Evolutionary conservation across 2,888 invertebrate species (phyloP).

Genomic region (Brenthis ino): DNA sequence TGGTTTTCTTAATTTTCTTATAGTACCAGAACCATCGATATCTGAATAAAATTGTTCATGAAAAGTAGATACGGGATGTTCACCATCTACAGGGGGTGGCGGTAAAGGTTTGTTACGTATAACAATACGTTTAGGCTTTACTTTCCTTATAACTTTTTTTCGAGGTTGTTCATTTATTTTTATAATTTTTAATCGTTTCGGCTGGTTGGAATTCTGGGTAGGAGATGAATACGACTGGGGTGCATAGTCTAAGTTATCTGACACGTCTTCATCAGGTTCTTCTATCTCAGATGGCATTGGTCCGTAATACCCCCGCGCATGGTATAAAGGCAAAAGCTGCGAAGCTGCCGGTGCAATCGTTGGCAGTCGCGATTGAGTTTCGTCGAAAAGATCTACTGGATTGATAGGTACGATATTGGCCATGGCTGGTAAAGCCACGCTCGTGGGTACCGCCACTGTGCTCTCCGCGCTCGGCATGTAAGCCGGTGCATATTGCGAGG

Average conservation of each 20-base stretch:
- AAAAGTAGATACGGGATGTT: conserved; percentile 68
- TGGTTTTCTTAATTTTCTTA: conserved; percentile 72
- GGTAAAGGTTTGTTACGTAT: conserved; percentile 51
- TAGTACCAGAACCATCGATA: conserved; percentile 68
- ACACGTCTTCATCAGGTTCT: conserved; percentile 67
- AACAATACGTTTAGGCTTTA: conserved; percentile 64
- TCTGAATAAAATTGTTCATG: conserved; percentile 79
- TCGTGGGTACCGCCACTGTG: conserved; percentile 66
- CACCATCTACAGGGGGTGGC: conserved; percentile 53
- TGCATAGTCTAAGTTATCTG: conserved; percentile 57
- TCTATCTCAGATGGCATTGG: conserved; percentile 65
- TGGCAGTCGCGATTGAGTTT: conserved; percentile 54
- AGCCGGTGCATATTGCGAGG: conserved; percentile 75
- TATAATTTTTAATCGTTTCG: conserved; percentile 69
- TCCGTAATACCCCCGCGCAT: conserved; percentile 75
- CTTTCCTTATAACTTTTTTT: conserved; percentile 63
- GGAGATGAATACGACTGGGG: conserved; percentile 53
- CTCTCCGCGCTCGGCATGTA: conserved; percentile 72
- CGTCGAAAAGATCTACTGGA: conserved; percentile 68
- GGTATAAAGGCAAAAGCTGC: conserved; percentile 72
- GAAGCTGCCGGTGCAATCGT: conserved; percentile 57
- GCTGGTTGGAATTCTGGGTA: conserved; percentile 49
- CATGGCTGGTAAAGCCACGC: conserved; percentile 62
- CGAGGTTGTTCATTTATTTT: conserved; percentile 65
- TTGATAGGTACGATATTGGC: conserved; percentile 61